phyloP scores from a whole-genome alignment of 2,888 invertebrate genomes.

The Hypomecis atomaria region DNA sequence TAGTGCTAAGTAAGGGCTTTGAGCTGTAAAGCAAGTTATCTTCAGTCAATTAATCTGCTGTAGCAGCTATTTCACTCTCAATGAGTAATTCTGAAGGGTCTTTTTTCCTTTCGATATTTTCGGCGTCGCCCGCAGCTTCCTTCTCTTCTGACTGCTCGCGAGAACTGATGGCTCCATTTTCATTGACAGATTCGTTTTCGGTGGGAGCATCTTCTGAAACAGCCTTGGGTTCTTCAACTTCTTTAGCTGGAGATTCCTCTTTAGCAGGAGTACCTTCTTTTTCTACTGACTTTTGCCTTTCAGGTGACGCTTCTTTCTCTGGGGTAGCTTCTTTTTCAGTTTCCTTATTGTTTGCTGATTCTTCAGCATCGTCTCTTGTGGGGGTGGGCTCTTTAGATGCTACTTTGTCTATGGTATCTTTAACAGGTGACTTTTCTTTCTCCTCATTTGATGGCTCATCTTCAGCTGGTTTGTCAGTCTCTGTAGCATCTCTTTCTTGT shows the following conservation, averaged over 20 bases:
- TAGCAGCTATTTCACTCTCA: constrained; percentile 71
- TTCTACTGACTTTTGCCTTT: constrained; percentile 31
- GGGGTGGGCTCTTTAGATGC: constrained; percentile 56
- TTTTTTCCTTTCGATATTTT: constrained; percentile 61
- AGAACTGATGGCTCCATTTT: constrained; percentile 75
- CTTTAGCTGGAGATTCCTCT: constrained; percentile 58
- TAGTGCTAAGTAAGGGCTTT: constrained; percentile 73
- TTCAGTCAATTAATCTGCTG: constrained; percentile 69
- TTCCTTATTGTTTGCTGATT: constrained; percentile 40
- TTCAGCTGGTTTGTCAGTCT: constrained; percentile 45
- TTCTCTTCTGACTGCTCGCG: constrained; percentile 76
- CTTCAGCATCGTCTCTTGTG: constrained; percentile 49
- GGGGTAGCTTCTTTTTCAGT: constrained; percentile 52
- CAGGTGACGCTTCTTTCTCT: constrained; percentile 61
- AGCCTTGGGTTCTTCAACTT: constrained; percentile 56
- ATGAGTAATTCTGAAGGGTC: constrained; percentile 75
- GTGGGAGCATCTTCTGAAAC: constrained; percentile 67
- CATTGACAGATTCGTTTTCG: constrained; percentile 64
- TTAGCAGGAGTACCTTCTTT: constrained; percentile 57
- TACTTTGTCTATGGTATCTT: constrained; percentile 43
- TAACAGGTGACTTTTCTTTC: constrained; percentile 50
- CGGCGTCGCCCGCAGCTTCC: constrained; percentile 47
- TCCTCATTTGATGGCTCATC: constrained; percentile 49
- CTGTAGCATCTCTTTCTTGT: constrained; percentile 58
- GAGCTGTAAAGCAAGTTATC: constrained; percentile 74